Conservation (phyloP, 1,140 invertebrate species). For the Planococcus citri region DNA sequence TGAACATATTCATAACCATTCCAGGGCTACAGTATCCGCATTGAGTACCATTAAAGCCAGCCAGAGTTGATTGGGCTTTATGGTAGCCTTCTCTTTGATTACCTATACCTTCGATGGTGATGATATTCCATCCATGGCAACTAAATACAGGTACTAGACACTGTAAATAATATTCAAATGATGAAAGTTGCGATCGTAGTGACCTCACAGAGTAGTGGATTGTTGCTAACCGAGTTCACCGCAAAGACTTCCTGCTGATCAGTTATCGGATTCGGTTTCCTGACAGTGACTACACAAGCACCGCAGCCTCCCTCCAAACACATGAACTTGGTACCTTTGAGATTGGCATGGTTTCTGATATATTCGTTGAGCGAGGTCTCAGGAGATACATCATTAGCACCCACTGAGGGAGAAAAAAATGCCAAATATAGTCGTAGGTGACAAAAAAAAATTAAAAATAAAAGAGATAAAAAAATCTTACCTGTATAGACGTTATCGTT, state of each 20-base stretch:
- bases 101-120: slow-evolving; percentile 79
- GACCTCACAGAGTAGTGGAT: background rate
- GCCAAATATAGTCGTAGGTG: no score
- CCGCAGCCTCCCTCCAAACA: slow-evolving; percentile 90
- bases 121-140: slow-evolving; percentile 71
- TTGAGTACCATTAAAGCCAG: slow-evolving; percentile 76
- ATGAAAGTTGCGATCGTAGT: no score
- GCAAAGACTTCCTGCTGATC: slow-evolving; percentile 43
- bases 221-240: slow-evolving; percentile 46
- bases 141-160: slow-evolving; percentile 73
- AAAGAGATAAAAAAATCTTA: no score
- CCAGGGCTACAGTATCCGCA: slow-evolving; percentile 87
- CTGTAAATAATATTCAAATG: background rate
- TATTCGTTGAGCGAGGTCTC: background rate
- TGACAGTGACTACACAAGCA: slow-evolving; percentile 69
- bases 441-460: no score
- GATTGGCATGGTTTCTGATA: background rate
- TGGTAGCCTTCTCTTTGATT: slow-evolving; percentile 56
- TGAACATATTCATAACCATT: slow-evolving; percentile 90
- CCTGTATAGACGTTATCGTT: no score
- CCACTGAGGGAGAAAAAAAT: no score
- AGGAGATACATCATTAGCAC: background rate
- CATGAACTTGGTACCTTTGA: slow-evolving; percentile 74
- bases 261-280: slow-evolving; percentile 39
- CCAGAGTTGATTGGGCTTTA: slow-evolving; percentile 73